These are phyloP conservation scores for Plectropomus leopardus DNA, from an alignment of 2,113 vertebrate genomes.

Conservation along the genomic window DNA sequence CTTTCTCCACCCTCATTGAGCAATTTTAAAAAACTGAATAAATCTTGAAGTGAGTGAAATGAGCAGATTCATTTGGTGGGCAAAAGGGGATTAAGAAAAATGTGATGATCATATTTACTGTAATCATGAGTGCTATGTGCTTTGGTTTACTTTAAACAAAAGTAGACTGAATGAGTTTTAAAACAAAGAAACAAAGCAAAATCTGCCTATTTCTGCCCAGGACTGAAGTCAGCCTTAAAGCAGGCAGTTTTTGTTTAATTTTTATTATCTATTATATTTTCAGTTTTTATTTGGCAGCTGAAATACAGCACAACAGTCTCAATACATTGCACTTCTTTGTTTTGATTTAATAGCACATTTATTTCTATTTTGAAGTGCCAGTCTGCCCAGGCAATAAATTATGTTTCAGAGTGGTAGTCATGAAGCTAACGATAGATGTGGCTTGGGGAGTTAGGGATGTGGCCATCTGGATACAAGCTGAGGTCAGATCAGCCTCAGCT, in stretches of 20 bases:
- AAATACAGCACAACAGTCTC: neutral
- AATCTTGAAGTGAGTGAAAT: conserved; percentile 26
- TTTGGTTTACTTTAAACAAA: conserved; percentile 37
- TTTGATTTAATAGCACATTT: neutral
- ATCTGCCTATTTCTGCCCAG: neutral
- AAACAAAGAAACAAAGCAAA: conserved; percentile 11
- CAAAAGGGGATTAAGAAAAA: conserved; percentile 17
- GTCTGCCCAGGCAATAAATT: neutral
- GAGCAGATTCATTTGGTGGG: conserved; percentile 16
- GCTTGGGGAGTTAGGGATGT: neutral
- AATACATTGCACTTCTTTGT: neutral
- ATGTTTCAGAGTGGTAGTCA: neutral
- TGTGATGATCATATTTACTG: conserved; percentile 48
- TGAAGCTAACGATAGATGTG: neutral
- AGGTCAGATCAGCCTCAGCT: conserved; percentile 20
- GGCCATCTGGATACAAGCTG: conserved; percentile 4
- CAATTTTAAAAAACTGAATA: conserved; percentile 12
- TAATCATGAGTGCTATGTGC: conserved; percentile 21
- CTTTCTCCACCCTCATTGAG: neutral
- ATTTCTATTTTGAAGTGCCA: neutral
- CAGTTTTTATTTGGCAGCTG: neutral
- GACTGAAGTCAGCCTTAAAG: neutral
- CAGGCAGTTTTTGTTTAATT: too few relatives aligned
- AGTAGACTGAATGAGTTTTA: conserved; percentile 9
- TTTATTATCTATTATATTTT: too few relatives aligned